A percentile compares a stretch with the other conserved stretches of the same genome.
phyloP scores from a whole-genome alignment of 92 coral and sea anemone genomes.

The Palythoa heliodiscus region DNA sequence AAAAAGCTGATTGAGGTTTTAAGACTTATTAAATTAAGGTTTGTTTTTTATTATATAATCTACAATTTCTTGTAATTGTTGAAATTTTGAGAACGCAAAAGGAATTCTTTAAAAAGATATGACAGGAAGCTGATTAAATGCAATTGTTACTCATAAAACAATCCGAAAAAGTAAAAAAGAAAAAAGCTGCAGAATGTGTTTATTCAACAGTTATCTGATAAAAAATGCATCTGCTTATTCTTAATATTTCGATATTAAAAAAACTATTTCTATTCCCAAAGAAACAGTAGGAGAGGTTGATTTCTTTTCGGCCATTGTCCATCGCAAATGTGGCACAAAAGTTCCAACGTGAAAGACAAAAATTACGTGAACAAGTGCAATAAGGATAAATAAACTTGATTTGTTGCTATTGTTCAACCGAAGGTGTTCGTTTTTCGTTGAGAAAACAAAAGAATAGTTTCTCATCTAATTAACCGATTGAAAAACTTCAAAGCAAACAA shows the following conservation, averaged over 20 bases:
- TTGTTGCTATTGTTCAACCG: not conserved
- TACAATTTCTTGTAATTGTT: not conserved
- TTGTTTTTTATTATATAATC: not conserved
- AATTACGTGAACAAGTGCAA: not conserved
- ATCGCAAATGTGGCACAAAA: not conserved
- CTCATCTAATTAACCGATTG: not conserved
- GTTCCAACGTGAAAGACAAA: not conserved
- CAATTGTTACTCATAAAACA: not conserved
- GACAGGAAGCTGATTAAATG: conserved; percentile 3
- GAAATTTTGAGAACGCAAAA: not conserved
- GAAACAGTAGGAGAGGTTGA: not conserved
- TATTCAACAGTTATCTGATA: not conserved
- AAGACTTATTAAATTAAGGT: not conserved
- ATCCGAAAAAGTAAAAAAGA: not conserved
- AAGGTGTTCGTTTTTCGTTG: not conserved
- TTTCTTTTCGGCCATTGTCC: not conserved
- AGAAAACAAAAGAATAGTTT: not conserved
- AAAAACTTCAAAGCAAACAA: not conserved
- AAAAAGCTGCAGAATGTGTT: not conserved
- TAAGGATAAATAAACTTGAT: not conserved
- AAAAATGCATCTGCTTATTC: not conserved
- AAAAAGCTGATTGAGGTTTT: not conserved
- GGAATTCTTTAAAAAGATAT: not conserved
- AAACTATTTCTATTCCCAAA: not conserved
- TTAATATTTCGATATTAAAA: not conserved